Conservation (phyloP, 1,140 invertebrate genomes). For the Zaprionus vittiger region DNA sequence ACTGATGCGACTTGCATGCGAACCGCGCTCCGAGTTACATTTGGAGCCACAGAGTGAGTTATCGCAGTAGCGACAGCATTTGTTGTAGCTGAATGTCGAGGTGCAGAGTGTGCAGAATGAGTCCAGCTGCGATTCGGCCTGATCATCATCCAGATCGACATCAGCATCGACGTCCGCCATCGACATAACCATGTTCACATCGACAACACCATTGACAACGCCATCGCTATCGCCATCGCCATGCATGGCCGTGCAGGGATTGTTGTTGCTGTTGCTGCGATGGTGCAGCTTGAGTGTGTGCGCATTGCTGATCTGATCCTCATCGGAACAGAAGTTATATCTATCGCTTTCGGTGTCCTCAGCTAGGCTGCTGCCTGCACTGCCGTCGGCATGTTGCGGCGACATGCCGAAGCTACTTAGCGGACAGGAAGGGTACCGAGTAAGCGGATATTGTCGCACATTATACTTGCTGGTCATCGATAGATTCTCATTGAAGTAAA, state of each 20-base stretch:
- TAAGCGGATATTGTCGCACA: conserved; percentile 59
- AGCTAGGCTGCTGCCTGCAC: conserved; percentile 63
- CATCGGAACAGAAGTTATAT: conserved; percentile 75
- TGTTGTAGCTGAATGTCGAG: conserved; percentile 82
- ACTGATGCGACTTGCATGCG: conserved; percentile 64
- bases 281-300: conserved; percentile 50
- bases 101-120: conserved; percentile 83
- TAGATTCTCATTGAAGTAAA: conserved; percentile 83
- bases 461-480: conserved; percentile 82
- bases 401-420: conserved; percentile 60
- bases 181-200: conserved; percentile 7
- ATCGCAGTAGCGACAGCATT: conserved; percentile 78
- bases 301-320: conserved; percentile 70
- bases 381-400: conserved; percentile 31
- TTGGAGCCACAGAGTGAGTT: conserved; percentile 78
- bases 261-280: conserved; percentile 2
- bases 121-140: conserved; percentile 68
- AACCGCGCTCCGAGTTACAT: conserved; percentile 75
- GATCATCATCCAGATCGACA: conserved; percentile 40
- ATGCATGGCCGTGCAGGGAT: not conserved
- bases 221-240: conserved; percentile 14
- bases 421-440: conserved; percentile 72
- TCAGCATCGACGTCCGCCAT: conserved; percentile 37
- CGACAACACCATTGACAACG: not conserved
- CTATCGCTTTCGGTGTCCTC: conserved; percentile 63